A percentile compares a stretch with the other conserved stretches of the same genome.
Conservation (phyloP, 2,797 vertebrate species). For the Pseudopleuronectes americanus region DNA sequence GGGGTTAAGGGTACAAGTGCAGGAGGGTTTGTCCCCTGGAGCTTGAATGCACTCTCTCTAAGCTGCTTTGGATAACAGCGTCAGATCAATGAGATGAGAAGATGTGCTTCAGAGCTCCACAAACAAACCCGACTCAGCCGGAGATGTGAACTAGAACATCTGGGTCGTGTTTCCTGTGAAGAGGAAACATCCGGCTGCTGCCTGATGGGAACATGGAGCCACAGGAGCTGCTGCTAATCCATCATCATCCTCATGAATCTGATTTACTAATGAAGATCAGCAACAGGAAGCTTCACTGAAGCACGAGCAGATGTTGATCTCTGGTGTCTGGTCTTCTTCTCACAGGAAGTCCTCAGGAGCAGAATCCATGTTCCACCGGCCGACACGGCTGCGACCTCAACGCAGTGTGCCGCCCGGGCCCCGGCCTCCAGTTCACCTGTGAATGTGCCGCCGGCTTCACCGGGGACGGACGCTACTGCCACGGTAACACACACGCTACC, state of each 20-base stretch:
- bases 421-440: constrained; percentile 86
- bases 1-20: constrained; percentile 32
- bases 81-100: no score
- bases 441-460: constrained; percentile 88
- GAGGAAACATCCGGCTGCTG: constrained; percentile 38
- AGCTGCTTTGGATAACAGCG: no score
- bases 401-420: constrained; percentile 84
- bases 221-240: no score
- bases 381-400: constrained; percentile 91
- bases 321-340: background rate
- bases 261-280: no score
- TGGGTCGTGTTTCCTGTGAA: constrained; percentile 61
- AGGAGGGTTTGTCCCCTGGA: background rate
- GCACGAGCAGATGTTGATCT: no score
- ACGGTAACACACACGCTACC: constrained; percentile 75
- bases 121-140: constrained; percentile 68
- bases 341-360: constrained; percentile 76
- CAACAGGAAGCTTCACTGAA: no score
- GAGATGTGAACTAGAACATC: constrained; percentile 54
- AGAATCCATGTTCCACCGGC: constrained; percentile 92
- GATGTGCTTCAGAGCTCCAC: no score
- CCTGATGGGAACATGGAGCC: constrained; percentile 28
- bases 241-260: no score
- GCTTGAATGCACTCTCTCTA: no score
- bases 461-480: constrained; percentile 88